These are phyloP conservation scores for Limnephilus rhombicus DNA, from an alignment of 2,888 invertebrate genomes.

Conservation along the genomic window DNA sequence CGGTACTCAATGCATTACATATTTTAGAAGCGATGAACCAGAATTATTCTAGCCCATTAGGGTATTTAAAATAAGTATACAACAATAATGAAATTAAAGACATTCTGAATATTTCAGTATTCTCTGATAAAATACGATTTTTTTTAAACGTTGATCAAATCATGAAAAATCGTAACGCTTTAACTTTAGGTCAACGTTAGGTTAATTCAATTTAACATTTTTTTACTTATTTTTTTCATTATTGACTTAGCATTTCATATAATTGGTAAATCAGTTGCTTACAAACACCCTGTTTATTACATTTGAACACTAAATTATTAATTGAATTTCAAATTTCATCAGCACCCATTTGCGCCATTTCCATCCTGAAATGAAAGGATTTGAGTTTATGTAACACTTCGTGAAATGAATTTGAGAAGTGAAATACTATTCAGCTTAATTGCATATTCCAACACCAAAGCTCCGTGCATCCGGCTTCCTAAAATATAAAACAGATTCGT, in stretches of 20 bases:
- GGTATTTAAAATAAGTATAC: no score
- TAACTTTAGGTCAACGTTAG: background rate
- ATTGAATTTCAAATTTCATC: background rate
- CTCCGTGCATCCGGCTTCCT: background rate
- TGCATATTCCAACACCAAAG: background rate
- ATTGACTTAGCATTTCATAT: background rate
- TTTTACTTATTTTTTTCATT: no score
- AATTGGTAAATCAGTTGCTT: background rate
- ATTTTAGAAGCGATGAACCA: no score
- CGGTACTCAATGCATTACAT: no score
- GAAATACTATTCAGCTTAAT: background rate
- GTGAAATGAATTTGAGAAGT: background rate
- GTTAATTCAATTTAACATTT: background rate
- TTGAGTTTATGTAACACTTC: background rate
- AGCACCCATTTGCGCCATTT: background rate
- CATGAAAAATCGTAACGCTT: no score
- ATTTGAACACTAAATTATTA: background rate
- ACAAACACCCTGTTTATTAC: background rate
- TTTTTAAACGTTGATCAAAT: no score
- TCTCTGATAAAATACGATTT: no score
- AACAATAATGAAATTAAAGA: no score
- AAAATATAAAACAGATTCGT: background rate
- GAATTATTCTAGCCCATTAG: no score
- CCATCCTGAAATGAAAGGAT: background rate
- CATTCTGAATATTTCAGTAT: no score